Base-by-base conservation (phyloP, 2,888 invertebrate genomes). In the Tolmerus cingulatus region DNA sequence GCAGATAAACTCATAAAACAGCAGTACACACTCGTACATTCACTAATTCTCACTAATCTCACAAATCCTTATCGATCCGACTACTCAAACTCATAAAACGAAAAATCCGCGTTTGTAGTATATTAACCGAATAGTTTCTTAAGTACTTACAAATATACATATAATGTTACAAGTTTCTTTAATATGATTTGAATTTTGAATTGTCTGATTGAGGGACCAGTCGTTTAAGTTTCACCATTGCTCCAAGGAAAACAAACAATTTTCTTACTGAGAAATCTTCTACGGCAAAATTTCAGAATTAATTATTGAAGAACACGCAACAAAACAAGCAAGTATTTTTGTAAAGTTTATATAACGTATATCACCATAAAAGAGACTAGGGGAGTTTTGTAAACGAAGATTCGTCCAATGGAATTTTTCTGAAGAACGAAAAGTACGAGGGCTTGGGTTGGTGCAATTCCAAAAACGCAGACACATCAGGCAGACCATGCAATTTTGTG, bases 141-240 rank as follows among this genome's bases (percentile, higher is more conserved):
- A 85, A 74, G 85, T 46, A 87, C 55, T 27, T 40, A 86, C 55
- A 40, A 79, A 77, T 43, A 46, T 86, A 76, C 37, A 77, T 51
- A 78, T 57, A 86, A 66, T 43, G n/a, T 77, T 78, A 78, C 27
- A 66, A 43, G 34, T 78, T 78, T 78, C 2, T 78, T 43, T 86
- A 23, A 90, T 90, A 90, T 89, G 90, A 91, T 91, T 92, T 89
- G 90, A 90, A 90, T 90, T 91, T 92, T 92, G 91, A 91, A 91
- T 92, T 92, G 92, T 92, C 93, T 93, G 93, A 93, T 93, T 93
- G 91, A 91, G 92, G 93, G 92, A 93, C 93, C 93, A 93, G 91
- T 92, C 92, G 92, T 92, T 92, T 92, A 93, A 92, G 92, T 91
- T 92, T 92, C 92, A 91, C 92, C 92, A 93, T 92, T 93, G 92